phyloP scores from a whole-genome alignment of 2,797 vertebrate genomes.

The Phoeniculus purpureus region DNA sequence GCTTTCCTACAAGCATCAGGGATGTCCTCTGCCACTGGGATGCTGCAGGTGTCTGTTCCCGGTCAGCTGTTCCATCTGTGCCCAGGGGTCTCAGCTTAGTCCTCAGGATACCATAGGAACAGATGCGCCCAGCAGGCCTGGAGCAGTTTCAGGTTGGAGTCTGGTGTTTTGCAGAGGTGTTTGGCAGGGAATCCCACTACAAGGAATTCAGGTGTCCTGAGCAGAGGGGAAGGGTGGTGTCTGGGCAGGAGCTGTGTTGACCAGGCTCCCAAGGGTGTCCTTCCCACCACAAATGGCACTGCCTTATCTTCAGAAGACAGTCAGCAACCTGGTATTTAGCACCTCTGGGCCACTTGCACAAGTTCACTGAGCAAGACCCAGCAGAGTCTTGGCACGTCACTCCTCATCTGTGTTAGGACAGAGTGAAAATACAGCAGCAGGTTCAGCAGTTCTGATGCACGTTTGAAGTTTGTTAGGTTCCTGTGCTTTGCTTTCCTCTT shows the following conservation, averaged over 20 bases:
- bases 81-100: background rate
- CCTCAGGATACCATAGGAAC: background rate
- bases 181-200: background rate
- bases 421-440: background rate
- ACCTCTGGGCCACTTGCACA: background rate
- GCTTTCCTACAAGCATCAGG: background rate
- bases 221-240: fast-evolving
- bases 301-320: background rate
- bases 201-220: background rate
- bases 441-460: background rate
- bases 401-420: background rate
- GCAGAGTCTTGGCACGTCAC: background rate
- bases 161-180: background rate
- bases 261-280: background rate
- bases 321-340: background rate
- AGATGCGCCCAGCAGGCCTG: background rate
- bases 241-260: background rate
- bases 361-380: background rate
- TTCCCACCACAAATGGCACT: background rate
- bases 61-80: background rate
- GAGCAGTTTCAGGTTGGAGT: background rate
- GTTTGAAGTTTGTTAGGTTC: background rate
- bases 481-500: background rate
- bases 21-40: background rate
- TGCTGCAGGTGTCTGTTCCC: background rate